These are phyloP conservation scores for Synergus japonicus DNA, from an alignment of 2,888 invertebrate genomes.

Conservation along the genomic window DNA sequence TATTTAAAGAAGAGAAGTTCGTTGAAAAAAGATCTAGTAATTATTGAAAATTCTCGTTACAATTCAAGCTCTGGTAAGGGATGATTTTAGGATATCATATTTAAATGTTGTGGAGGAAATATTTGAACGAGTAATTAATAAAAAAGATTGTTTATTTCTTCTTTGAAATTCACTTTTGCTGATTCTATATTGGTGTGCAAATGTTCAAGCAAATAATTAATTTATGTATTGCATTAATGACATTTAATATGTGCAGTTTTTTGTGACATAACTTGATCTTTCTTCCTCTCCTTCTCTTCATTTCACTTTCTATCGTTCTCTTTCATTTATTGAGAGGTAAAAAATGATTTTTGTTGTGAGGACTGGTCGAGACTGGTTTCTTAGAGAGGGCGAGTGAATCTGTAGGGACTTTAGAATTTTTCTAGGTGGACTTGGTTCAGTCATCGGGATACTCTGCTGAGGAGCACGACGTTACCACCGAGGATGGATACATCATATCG, in stretches of 20 bases:
- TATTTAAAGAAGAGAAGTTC: too few relatives aligned
- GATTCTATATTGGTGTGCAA: not conserved
- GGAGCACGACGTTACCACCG: constrained; percentile 66
- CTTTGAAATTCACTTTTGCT: not conserved
- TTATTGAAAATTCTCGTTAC: too few relatives aligned
- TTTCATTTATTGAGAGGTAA: not conserved
- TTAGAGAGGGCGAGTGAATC: constrained; percentile 18
- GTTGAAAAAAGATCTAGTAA: too few relatives aligned
- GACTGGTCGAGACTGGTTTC: not conserved
- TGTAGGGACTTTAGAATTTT: not conserved
- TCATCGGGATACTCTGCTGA: constrained; percentile 66
- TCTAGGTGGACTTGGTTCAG: constrained; percentile 63
- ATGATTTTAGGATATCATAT: too few relatives aligned
- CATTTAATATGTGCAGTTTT: constrained; percentile 2
- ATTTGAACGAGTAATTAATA: not conserved
- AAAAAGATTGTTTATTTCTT: not conserved
- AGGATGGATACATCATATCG: constrained; percentile 67
- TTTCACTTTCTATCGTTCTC: constrained; percentile 3
- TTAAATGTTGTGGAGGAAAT: too few relatives aligned
- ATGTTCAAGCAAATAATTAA: not conserved
- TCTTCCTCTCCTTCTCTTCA: not conserved
- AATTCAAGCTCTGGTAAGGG: too few relatives aligned
- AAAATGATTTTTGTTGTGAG: not conserved
- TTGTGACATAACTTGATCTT: not conserved
- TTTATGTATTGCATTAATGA: not conserved